Percentiles rank a stretch among this genome's conserved stretches.
Conservation (phyloP, 2,888 invertebrate genomes). For the Agriotes lineatus region DNA sequence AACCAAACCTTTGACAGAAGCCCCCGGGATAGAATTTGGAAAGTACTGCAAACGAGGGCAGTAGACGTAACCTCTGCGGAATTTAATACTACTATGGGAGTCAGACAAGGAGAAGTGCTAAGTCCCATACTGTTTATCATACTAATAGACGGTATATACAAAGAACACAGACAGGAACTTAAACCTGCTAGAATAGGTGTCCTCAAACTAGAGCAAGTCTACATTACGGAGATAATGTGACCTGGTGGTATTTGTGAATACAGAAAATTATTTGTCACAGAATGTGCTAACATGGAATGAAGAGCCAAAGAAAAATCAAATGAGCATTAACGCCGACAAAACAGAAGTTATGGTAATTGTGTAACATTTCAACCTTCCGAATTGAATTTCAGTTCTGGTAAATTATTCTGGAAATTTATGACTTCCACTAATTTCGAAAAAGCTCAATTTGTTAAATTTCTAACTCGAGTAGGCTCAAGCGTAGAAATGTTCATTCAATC, state of each 20-base stretch:
- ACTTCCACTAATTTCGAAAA: too few relatives aligned
- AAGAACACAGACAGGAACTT: not conserved
- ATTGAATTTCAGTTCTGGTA: too few relatives aligned
- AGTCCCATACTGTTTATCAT: not conserved
- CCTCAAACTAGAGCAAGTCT: conserved; percentile 3
- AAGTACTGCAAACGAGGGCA: not conserved
- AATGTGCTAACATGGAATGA: not conserved
- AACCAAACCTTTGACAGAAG: not conserved
- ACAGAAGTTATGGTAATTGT: too few relatives aligned
- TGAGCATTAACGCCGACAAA: too few relatives aligned
- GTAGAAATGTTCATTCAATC: too few relatives aligned
- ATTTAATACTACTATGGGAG: not conserved
- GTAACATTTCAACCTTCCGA: too few relatives aligned
- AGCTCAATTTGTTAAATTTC: too few relatives aligned
- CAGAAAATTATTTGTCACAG: not conserved
- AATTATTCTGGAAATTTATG: too few relatives aligned
- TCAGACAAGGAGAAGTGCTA: not conserved
- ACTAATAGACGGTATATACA: not conserved
- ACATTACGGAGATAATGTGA: not conserved
- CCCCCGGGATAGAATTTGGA: not conserved
- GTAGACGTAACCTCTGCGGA: not conserved
- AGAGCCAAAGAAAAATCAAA: too few relatives aligned
- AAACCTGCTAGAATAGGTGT: not conserved
- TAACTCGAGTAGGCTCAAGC: too few relatives aligned
- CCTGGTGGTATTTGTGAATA: not conserved